phyloP scores from a whole-genome alignment of 2,113 vertebrate species.

The Scortum barcoo region DNA sequence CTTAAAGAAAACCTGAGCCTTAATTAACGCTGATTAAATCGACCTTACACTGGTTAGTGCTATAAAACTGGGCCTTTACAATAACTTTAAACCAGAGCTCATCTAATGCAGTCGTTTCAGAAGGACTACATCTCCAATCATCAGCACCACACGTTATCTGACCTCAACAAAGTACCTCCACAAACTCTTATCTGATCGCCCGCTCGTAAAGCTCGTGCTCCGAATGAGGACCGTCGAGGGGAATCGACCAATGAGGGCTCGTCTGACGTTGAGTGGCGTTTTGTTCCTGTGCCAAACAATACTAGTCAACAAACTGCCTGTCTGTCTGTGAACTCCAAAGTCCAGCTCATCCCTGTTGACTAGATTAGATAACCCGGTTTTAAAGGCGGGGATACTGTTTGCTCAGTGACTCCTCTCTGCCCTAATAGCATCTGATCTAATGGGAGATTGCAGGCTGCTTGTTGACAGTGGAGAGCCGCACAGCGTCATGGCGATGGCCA shows the following conservation, averaged over 20 bases:
- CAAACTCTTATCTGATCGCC: conserved; percentile 71
- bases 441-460: conserved; percentile 75
- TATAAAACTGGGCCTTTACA: not conserved
- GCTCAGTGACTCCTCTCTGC: conserved; percentile 72
- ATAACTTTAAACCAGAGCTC: not conserved
- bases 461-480: conserved; percentile 68
- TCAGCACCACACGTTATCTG: conserved; percentile 65
- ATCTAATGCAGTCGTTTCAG: not conserved
- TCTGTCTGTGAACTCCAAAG: conserved; percentile 80
- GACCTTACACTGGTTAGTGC: not conserved
- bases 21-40: not conserved
- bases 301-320: conserved; percentile 43
- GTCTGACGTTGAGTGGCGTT: conserved; percentile 63
- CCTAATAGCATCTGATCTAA: conserved; percentile 81
- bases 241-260: conserved; percentile 35
- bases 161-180: conserved; percentile 54
- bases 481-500: conserved; percentile 75
- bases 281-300: conserved; percentile 70
- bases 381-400: conserved; percentile 77
- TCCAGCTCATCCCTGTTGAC: conserved; percentile 80
- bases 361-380: conserved; percentile 82
- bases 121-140: conserved; percentile 20
- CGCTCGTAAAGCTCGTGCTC: conserved; percentile 63
- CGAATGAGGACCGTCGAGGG: conserved; percentile 20
- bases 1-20: not conserved